Evolutionary conservation across 2,888 invertebrate species (phyloP).

Genomic region (Himalopsyche tibetana): DNA sequence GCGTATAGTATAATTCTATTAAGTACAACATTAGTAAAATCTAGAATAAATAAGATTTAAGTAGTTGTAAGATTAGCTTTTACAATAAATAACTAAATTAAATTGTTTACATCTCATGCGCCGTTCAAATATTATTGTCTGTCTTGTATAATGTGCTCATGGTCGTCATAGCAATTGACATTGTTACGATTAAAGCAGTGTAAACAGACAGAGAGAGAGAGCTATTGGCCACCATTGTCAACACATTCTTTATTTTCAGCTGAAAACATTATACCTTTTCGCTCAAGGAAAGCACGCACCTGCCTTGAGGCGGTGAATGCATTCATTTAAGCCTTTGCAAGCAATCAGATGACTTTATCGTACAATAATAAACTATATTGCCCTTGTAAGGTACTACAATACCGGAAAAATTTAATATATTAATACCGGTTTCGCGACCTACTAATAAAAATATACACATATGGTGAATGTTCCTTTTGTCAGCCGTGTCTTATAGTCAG

Average conservation of each 20-base stretch:
- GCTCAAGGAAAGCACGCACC: constrained; percentile 1
- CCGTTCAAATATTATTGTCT: not conserved
- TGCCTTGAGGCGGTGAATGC: constrained; percentile 4
- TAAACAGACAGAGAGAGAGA: not conserved
- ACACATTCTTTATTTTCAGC: too few relatives aligned
- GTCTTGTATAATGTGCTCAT: not conserved
- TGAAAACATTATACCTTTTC: too few relatives aligned
- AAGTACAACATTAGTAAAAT: not conserved
- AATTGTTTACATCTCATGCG: constrained; percentile 11
- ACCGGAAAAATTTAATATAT: too few relatives aligned
- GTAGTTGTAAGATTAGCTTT: not conserved
- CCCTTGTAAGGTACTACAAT: too few relatives aligned
- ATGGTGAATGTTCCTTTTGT: too few relatives aligned
- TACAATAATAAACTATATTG: too few relatives aligned
- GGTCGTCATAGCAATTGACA: not conserved
- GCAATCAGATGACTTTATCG: too few relatives aligned
- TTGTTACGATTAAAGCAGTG: not conserved
- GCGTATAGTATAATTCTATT: not conserved
- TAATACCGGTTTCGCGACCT: too few relatives aligned
- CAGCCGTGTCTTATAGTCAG: too few relatives aligned
- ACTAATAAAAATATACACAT: too few relatives aligned
- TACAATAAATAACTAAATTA: not conserved
- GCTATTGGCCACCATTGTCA: not conserved
- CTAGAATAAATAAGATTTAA: constrained; percentile 20
- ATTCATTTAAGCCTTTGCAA: not conserved